These are phyloP conservation scores for Gambusia affinis DNA, from an alignment of 2,113 vertebrate genomes.

Conservation along the genomic window DNA sequence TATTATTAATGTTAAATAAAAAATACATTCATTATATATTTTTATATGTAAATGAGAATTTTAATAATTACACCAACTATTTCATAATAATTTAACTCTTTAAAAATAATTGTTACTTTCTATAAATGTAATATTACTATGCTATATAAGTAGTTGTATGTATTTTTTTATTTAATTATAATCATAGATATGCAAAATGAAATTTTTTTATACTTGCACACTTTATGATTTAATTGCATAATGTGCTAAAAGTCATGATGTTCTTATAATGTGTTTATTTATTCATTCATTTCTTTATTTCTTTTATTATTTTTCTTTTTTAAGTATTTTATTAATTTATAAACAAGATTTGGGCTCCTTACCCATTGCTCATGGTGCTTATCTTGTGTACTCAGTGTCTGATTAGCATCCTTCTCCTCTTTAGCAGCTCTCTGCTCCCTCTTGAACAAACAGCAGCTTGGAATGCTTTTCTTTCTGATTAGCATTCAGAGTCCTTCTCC, in stretches of 20 bases:
- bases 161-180: not conserved
- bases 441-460: not conserved
- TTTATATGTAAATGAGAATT: not conserved
- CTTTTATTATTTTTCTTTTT: not conserved
- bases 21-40: not conserved
- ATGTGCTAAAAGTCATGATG: too few relatives aligned
- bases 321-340: not conserved
- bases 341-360: not conserved
- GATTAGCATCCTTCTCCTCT: not conserved
- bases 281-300: not conserved
- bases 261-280: not conserved
- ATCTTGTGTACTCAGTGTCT: not conserved
- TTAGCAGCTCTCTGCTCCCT: not conserved
- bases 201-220: too few relatives aligned
- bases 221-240: too few relatives aligned
- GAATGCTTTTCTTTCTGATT: not conserved
- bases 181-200: too few relatives aligned
- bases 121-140: not conserved
- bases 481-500: not conserved
- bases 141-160: not conserved
- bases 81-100: not conserved
- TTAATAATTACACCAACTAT: not conserved
- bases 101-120: not conserved
- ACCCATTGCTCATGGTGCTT: slow-evolving; percentile 2
- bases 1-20: not conserved